Percentiles rank a stretch among this genome's conserved stretches.
phyloP scores from a whole-genome alignment of 2,113 vertebrate species.

The Megaceryle torquata region DNA sequence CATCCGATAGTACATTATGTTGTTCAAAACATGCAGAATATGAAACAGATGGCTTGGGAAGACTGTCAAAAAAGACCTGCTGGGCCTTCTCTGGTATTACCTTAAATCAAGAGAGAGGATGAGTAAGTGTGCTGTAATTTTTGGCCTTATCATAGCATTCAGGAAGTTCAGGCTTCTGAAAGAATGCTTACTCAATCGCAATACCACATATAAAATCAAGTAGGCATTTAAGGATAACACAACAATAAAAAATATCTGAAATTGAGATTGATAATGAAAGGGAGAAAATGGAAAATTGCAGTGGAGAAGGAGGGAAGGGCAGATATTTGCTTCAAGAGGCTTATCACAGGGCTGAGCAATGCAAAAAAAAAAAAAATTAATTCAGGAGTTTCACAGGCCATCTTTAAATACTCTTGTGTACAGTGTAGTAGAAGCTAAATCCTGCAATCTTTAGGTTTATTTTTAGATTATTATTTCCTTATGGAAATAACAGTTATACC shows the following conservation, averaged over 20 bases:
- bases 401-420: neutral
- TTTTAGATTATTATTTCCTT: neutral
- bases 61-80: conserved; percentile 14
- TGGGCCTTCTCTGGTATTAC: conserved; percentile 45
- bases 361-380: neutral
- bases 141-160: neutral
- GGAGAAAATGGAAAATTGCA: neutral
- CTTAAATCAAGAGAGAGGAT: conserved; percentile 10
- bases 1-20: neutral
- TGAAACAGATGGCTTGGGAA: conserved; percentile 44
- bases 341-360: neutral
- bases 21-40: neutral
- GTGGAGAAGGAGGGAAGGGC: neutral
- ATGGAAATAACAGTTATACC: neutral
- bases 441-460: neutral
- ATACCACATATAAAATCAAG: neutral
- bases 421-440: neutral
- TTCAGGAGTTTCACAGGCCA: neutral
- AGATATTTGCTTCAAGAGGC: neutral
- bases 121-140: conserved; percentile 35
- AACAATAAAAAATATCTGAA: neutral
- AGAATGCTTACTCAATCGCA: neutral
- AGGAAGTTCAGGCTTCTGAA: neutral
- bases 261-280: neutral
- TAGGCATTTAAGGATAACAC: neutral